Percentiles rank a stretch among this genome's conserved stretches.
phyloP scores from a whole-genome alignment of 1,140 invertebrate species.

The Andrena cerasifolii region DNA sequence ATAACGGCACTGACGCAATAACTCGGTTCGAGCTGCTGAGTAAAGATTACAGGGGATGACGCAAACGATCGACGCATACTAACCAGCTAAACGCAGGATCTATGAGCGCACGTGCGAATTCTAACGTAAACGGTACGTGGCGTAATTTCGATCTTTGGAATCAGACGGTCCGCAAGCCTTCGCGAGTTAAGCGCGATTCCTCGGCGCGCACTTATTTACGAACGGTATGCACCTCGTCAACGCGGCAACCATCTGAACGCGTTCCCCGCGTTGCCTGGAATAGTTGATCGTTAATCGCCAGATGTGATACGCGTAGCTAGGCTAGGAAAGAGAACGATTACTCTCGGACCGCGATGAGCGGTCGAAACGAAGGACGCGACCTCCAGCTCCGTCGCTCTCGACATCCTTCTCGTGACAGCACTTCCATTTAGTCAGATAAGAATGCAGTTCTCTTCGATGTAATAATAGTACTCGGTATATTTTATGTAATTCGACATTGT shows the following conservation, averaged over 20 bases:
- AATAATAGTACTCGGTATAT: neutral
- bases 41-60: neutral
- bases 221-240: neutral
- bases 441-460: neutral
- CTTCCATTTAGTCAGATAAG: neutral
- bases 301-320: neutral
- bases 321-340: neutral
- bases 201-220: neutral
- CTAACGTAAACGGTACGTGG: neutral
- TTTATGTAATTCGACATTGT: too few relatives aligned
- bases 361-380: slow-evolving; percentile 1
- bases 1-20: neutral
- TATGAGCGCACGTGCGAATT: neutral
- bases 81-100: slow-evolving; percentile 1
- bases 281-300: slow-evolving; percentile 3
- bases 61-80: neutral
- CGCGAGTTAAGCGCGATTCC: neutral
- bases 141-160: neutral
- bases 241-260: neutral
- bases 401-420: neutral
- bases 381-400: neutral
- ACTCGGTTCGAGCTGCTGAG: neutral
- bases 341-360: neutral
- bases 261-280: neutral
- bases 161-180: neutral